Base-by-base conservation (phyloP, 1,140 invertebrate genomes). In the Drosophila melanica region DNA sequence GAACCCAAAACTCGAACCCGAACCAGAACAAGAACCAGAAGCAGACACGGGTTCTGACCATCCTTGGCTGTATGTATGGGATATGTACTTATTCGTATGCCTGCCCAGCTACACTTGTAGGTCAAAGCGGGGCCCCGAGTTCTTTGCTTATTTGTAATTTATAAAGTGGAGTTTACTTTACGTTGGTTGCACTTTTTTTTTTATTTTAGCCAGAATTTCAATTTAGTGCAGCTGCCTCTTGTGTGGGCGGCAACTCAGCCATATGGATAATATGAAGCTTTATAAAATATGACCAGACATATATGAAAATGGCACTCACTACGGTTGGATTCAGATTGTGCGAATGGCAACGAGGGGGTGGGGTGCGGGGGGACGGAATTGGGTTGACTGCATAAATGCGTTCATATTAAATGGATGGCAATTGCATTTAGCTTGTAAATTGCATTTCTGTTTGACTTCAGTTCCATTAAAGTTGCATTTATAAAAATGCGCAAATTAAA, bases 81-180 rank as follows among this genome's bases (percentile, higher is more conserved):
- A 57, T 57, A 44, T 42, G 53, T 55, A 20, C 20, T 55, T 37
- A 35, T 59, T 64, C 23, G 27, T 27, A 27, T 7, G 27, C 27
- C 27, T 27, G 58, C 18, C 41, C 51, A 39, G 47, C 48, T 35
- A 11, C 37, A 51, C 44, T 53, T 51, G 65, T 62, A 30, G 64
- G 67, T 64, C 67, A 70, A 64, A 54, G 33, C 20, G 23, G 64
- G 68, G 53, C 39, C 33, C 44, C 44, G 23, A 64, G 42, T 51
- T 69, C 51, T 57, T 76, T 81, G 82, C 82, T 86, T 86, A 86
- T 86, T 87, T 86, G 79, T 86, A 86, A 86, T 87, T 86, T 87
- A 87, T 87, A 82, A 86, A 86, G 75, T 81, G 57, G 76, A 87
- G 75, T 79, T 82, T 87, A 70, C 67, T 79, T 76, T 79, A 58